These are phyloP conservation scores for Drosophila simulans DNA, from an alignment of 1,140 invertebrate species.

Conservation along the genomic window DNA sequence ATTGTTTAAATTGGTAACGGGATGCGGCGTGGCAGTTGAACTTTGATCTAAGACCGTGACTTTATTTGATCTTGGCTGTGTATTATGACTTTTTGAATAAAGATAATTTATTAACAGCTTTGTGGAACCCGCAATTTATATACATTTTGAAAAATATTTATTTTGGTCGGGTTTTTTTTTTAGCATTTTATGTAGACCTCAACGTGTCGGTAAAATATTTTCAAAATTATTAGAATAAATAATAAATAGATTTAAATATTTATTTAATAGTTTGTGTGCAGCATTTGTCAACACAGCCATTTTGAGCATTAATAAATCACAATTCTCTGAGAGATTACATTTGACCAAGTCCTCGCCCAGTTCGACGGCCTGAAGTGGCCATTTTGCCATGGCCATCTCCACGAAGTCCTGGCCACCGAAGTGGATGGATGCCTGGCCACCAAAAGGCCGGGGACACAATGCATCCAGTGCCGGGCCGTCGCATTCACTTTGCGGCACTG, in stretches of 20 bases:
- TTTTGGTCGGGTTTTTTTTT: no score
- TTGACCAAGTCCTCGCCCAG: background rate
- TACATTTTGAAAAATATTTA: no score
- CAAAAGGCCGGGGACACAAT: conserved; percentile 39
- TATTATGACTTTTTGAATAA: background rate
- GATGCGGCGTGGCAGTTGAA: conserved; percentile 13
- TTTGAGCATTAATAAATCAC: conserved; percentile 16
- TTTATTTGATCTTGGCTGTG: background rate
- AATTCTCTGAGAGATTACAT: background rate
- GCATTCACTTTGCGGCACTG: conserved; percentile 53
- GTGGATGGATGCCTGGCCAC: background rate
- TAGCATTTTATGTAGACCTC: no score
- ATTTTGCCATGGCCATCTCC: background rate
- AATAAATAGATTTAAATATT: no score
- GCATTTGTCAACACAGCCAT: background rate
- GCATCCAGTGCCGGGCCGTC: conserved; percentile 36
- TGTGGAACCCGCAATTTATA: no score
- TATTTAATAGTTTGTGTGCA: no score
- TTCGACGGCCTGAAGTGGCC: conserved; percentile 6
- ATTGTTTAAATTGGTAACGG: conserved; percentile 24
- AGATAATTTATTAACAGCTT: no score
- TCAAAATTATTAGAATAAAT: no score
- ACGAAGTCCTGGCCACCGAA: conserved; percentile 14
- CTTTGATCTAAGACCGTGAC: conserved; percentile 18
- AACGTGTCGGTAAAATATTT: no score